Evolutionary conservation across 1,140 invertebrate genomes (phyloP), one percentile per base, ranked within the genome.

Genomic region (Drosophila mayri): DNA sequence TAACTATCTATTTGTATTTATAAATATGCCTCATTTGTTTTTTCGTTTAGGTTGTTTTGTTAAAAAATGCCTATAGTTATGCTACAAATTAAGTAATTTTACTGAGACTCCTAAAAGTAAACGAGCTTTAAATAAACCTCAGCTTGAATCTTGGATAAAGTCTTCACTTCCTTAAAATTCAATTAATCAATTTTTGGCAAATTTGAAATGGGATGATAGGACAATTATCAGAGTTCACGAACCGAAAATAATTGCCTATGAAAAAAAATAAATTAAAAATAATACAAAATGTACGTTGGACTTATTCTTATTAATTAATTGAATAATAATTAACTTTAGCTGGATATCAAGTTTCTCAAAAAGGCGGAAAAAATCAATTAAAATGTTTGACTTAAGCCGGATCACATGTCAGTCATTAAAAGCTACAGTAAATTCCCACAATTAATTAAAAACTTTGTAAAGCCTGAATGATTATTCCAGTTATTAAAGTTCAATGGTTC

Each of bases 401-500:
- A 52, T 52, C 50, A 20, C 18, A 20, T 52, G 16, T 35, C 3
- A 62, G n/a, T 18, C 37, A 4, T n/a, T 62, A 38, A 50, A 28
- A 20, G 22, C 8, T 28, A 14, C 32, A 14, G 25, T 22, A 11
- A 20, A n/a, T 43, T 43, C 52, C 16, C 62, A 60, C 28, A 60
- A 60, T 41, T 32, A 58, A 41, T n/a, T 32, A 16, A 18, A 22
- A 6, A 25, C 2, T 35, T 14, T 54, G 30, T 22, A 30, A 40
- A 4, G 25, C 22, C 1, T 35, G 22, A 64, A 50, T 41, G 6
- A n/a, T 18, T 43, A 64, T 47, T 63, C 35, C 35, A 58, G 18
- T 28, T 50, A 52, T 28, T 18, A 46, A 38, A 67, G 14, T 30
- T 22, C 12, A 14, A 44, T 52, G 63, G 37, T 52, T 63, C 20